Base-by-base conservation (phyloP, 1,140 invertebrate genomes). In the Drosophila parvula region DNA sequence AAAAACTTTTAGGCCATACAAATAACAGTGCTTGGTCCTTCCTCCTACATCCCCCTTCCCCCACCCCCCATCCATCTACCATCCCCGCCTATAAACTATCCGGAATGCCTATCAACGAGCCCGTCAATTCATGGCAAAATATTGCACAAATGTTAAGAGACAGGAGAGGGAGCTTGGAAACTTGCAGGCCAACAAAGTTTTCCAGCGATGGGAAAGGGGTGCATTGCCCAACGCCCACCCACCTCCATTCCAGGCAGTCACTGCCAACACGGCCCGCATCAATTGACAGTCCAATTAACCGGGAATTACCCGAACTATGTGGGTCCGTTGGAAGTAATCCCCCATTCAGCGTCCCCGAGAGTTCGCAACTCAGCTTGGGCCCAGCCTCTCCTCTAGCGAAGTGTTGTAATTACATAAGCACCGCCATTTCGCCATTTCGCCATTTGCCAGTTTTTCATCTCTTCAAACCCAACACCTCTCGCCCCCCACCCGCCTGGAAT, bases 41-140 rank as follows among this genome's bases (percentile, higher is more conserved):
- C n/a, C n/a, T n/a, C n/a, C n/a, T n/a, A n/a, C 5, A 32, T 1
- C 32, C 32, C 6, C 38, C 4, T 10, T 28, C 5, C 12, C 44
- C 6, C 1, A 6, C 22, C 6, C 34, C 14, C 14, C 14, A 6
- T 12, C 18, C 8, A 22, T 5, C 27, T 8, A 3, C 27, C 22
- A 9, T 8, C 22, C n/a, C 11, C 6, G 3, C 4, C 51, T 34
- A 38, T 53, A 38, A 55, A 55, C 51, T 38, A 41, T 36, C 51
- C 51, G 53, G 53, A 56, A 43, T 43, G 51, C 47, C 56, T 74
- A 76, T 75, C 70, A 48, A 78, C 76, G 60, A 47, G 34, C 55
- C 65, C 44, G 74, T 74, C 64, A 70, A 86, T 81, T 81, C 80
- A 71, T 81, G 78, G 63, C 53, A 55, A 81, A 65, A 86, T 86